Base-by-base conservation (phyloP, 37 sponge, comb jelly and placozoan species). In the Ianthella basta region DNA sequence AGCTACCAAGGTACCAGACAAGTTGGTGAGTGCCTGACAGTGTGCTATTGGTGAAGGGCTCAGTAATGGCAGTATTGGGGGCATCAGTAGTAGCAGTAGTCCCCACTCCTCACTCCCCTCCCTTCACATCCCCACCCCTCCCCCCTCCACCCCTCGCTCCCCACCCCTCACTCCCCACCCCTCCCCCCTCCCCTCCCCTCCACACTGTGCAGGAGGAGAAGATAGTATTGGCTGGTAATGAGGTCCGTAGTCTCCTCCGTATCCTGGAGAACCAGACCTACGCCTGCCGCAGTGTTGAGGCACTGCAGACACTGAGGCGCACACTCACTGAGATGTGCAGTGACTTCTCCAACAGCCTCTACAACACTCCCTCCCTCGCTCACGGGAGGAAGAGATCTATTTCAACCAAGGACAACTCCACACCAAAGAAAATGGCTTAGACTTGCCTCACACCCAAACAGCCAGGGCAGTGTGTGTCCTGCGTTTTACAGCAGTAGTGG, bases 201-300 rank as follows among this genome's bases (percentile, higher is more conserved):
- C 50, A 10, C 6, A 10, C 50, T 10, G 6, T 44, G 50, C 50
- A 40, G 44, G 78, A 75, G 44, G 78, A 75, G 3, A 75, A 10
- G 16, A 39, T 75, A 13, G 44, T 41, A 2, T 80, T 86, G 77
- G 87, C 90, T 30, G 88, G 81, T 36, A 86, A 72, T 6, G 94
- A 94, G 59, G 89, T 88, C 36, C 83, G 85, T 4, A 85, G 84
- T 56, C 86, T 94, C 63, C 79, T 94, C 32, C 64, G 72, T 24
- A 88, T 91, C 40, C 79, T 90, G 0, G 91, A 91, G 80, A 91
- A 91, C 81, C 95, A 94, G 69, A 89, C 87, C 2, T 89, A 89
- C 56, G 91, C 92, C 41, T 94, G 95, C 67, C 85, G 36, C 18
- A 86, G 88, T 83, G 53, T 89, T 30, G 55, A 78, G 14, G 91